phyloP scores from a whole-genome alignment of 2,888 invertebrate genomes.

The Pseudococcus viburni region DNA sequence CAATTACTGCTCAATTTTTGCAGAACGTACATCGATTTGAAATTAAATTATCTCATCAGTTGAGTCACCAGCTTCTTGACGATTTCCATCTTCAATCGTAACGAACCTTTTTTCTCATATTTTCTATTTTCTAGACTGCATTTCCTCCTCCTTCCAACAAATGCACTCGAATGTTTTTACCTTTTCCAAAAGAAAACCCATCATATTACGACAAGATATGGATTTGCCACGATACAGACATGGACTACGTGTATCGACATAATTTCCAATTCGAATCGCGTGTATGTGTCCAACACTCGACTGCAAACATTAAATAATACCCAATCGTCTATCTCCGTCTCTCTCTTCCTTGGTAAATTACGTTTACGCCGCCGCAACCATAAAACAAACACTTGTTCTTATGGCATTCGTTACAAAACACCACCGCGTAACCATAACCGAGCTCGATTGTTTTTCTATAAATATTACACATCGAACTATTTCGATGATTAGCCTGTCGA shows the following conservation, averaged over 20 bases:
- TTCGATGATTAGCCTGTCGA: conserved; percentile 30
- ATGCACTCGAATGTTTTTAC: background rate
- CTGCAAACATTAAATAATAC: conserved; percentile 15
- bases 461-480: conserved; percentile 7
- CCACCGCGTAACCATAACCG: conserved; percentile 10
- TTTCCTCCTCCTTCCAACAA: background rate
- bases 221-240: background rate
- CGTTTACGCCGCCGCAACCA: background rate
- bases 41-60: background rate
- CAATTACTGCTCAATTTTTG: background rate
- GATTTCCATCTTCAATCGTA: background rate
- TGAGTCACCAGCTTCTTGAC: background rate
- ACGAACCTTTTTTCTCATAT: background rate
- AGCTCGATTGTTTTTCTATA: conserved; percentile 33
- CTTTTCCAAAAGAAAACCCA: background rate
- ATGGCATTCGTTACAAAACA: conserved; percentile 21
- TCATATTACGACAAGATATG: background rate
- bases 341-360: background rate
- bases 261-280: conserved; percentile 27
- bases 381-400: conserved; percentile 12
- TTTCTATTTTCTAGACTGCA: background rate
- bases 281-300: background rate
- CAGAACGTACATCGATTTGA: background rate
- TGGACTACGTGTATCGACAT: background rate
- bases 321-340: conserved; percentile 24